phyloP scores from a whole-genome alignment of 2,113 vertebrate species.

The Burhinus oedicnemus region DNA sequence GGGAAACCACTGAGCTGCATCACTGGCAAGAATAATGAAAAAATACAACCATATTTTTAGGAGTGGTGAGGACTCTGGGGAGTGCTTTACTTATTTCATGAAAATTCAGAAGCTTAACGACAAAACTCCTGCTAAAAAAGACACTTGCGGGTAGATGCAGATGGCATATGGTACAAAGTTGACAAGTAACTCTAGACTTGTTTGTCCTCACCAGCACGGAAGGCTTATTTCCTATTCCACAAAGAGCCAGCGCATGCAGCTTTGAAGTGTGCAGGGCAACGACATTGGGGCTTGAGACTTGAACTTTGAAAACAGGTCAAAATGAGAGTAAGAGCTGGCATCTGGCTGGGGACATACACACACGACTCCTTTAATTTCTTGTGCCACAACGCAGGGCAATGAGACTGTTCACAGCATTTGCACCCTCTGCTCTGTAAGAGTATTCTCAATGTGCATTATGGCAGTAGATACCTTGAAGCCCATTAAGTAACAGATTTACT shows the following conservation, averaged over 20 bases:
- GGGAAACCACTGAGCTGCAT: background rate
- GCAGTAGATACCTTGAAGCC: background rate
- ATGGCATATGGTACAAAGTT: background rate
- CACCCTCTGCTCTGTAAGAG: background rate
- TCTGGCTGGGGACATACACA: background rate
- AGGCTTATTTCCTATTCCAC: background rate
- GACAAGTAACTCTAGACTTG: background rate
- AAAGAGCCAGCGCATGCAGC: background rate
- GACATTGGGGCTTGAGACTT: background rate
- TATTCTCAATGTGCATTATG: background rate
- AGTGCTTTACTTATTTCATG: background rate
- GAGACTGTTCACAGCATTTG: background rate
- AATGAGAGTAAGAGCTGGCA: background rate
- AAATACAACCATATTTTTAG: background rate
- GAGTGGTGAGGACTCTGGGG: background rate
- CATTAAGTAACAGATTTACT: background rate
- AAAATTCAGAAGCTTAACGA: background rate
- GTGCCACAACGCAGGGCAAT: background rate
- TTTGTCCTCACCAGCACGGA: background rate
- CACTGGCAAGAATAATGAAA: background rate
- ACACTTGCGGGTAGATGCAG: background rate
- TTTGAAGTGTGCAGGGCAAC: background rate
- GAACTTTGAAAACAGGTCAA: background rate
- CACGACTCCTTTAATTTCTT: background rate
- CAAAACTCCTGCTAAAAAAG: background rate